Conservation (phyloP, 1,140 invertebrate genomes). For the Tetragnatha versicolor region DNA sequence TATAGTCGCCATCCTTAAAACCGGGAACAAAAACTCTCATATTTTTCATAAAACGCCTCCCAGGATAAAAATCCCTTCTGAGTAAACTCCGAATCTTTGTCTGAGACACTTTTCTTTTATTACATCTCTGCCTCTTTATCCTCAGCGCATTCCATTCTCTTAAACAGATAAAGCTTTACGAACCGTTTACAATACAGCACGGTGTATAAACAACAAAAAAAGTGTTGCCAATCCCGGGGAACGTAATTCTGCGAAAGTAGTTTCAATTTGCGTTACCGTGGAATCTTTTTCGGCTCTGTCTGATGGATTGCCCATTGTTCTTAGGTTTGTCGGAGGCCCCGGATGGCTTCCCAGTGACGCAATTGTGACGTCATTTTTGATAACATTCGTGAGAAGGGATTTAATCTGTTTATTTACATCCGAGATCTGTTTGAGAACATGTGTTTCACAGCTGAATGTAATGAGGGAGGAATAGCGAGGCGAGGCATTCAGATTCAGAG, state of each 20-base stretch:
- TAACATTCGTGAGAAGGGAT: conserved; percentile 14
- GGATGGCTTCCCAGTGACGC: conserved; percentile 3
- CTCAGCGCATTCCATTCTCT: background rate
- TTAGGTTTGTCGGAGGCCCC: background rate
- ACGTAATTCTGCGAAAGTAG: background rate
- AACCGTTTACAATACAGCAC: conserved; percentile 13
- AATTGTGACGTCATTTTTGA: conserved; percentile 6
- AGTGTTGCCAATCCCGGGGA: background rate
- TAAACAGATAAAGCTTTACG: background rate
- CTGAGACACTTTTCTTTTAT: no score
- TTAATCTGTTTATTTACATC: conserved; percentile 14
- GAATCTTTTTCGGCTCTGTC: conserved; percentile 26
- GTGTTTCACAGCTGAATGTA: no score
- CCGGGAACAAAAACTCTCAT: no score
- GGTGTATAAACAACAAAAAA: background rate
- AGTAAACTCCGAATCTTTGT: no score
- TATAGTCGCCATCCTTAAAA: no score
- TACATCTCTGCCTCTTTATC: no score
- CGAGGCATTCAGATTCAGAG: no score
- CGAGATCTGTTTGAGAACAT: no score
- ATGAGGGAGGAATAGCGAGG: no score
- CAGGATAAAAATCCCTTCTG: no score
- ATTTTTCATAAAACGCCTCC: no score
- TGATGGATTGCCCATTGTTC: conserved; percentile 38
- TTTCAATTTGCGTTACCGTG: conserved; percentile 31